These are phyloP conservation scores for Philereme transversata DNA, from an alignment of 2,888 invertebrate species.

Conservation along the genomic window DNA sequence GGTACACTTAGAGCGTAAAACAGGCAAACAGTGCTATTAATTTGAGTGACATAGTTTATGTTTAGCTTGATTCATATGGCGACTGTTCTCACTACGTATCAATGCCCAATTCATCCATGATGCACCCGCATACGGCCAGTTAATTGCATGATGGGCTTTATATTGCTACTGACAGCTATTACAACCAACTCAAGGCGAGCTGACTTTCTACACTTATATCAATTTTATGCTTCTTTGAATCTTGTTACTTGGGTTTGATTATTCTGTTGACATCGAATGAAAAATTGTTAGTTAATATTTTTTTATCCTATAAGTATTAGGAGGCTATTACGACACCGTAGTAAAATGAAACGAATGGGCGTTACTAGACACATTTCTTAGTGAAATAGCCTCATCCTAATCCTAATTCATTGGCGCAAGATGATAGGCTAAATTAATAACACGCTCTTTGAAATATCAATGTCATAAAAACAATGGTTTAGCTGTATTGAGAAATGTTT, in stretches of 20 bases:
- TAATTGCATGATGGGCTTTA: constrained; percentile 60
- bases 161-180: constrained; percentile 49
- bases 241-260: neutral
- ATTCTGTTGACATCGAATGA: no score
- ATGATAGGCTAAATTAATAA: neutral
- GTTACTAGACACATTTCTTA: neutral
- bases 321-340: no score
- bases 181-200: constrained; percentile 27
- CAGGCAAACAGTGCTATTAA: no score
- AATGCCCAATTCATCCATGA: constrained; percentile 60
- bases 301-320: no score
- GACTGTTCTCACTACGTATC: constrained; percentile 32
- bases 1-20: no score
- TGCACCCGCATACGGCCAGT: constrained; percentile 63
- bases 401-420: neutral
- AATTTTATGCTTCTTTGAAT: constrained; percentile 16
- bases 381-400: neutral
- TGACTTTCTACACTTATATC: constrained; percentile 11
- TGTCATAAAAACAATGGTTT: constrained; percentile 15
- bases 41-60: no score
- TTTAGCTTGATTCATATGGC: neutral
- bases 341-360: no score
- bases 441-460: constrained; percentile 4
- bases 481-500: constrained; percentile 20
- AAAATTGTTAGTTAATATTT: no score